Conservation (phyloP, 2,113 vertebrate species). For the Paralichthys olivaceus region DNA sequence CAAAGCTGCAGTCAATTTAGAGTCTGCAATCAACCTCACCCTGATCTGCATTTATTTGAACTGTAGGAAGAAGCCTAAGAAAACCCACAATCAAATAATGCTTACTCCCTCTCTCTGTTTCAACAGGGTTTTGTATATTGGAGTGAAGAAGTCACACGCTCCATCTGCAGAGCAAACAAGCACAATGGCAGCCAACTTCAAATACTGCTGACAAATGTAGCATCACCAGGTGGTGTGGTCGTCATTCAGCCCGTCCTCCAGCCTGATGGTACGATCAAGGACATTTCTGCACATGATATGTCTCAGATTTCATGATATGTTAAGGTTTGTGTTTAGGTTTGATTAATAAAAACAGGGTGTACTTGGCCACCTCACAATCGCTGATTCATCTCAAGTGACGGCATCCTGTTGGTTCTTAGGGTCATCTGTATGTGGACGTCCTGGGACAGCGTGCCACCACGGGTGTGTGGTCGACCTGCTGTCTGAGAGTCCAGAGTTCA, state of each 20-base stretch:
- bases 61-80: too few relatives aligned
- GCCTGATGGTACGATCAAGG: conserved; percentile 58
- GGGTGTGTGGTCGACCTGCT: conserved; percentile 50
- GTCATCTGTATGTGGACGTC: conserved; percentile 42
- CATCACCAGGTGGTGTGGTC: conserved; percentile 62
- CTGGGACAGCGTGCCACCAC: conserved; percentile 31
- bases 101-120: neutral
- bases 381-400: too few relatives aligned
- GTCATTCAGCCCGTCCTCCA: conserved; percentile 77
- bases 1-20: too few relatives aligned
- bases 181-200: conserved; percentile 67
- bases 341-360: too few relatives aligned
- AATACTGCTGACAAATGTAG: conserved; percentile 47
- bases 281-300: neutral
- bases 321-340: neutral
- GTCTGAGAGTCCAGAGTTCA: conserved; percentile 44
- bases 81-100: too few relatives aligned
- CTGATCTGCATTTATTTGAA: too few relatives aligned
- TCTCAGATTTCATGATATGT: neutral
- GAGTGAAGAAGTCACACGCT: conserved; percentile 69
- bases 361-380: too few relatives aligned
- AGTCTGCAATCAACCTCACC: too few relatives aligned
- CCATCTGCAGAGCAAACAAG: conserved; percentile 80
- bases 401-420: conserved; percentile 41
- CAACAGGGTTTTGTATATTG: conserved; percentile 81